phyloP scores from a whole-genome alignment of 2,797 vertebrate species.

The Xenentodon cancila region DNA sequence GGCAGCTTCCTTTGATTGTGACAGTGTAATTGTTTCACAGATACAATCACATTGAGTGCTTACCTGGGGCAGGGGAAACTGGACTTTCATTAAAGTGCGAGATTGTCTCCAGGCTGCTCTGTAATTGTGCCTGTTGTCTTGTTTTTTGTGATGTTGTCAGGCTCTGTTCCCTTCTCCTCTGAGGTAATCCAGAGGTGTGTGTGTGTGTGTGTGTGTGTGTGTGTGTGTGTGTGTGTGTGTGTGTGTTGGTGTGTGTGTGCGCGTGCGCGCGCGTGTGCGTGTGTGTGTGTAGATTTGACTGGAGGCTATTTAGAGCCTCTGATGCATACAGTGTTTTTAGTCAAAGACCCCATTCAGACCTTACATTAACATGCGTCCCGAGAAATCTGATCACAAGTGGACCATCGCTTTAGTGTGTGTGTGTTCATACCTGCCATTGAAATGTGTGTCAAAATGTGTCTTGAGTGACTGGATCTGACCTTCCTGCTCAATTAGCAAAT shows the following conservation, averaged over 20 bases:
- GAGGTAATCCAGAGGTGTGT: conserved; percentile 61
- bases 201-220: conserved; percentile 17
- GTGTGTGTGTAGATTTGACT: conserved; percentile 35
- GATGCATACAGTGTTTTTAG: conserved; percentile 36
- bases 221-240: conserved; percentile 1
- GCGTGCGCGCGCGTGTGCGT: conserved; percentile 26
- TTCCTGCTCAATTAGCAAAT: no score
- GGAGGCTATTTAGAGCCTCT: conserved; percentile 43
- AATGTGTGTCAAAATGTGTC: no score
- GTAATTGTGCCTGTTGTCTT: conserved; percentile 82
- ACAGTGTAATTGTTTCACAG: conserved; percentile 90
- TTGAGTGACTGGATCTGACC: no score
- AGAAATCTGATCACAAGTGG: no score
- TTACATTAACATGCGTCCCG: no score
- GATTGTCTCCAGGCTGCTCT: conserved; percentile 81
- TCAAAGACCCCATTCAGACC: no score
- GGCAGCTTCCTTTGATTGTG: conserved; percentile 89
- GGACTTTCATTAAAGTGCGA: conserved; percentile 87
- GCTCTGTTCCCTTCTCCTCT: conserved; percentile 51
- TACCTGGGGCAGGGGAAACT: conserved; percentile 86
- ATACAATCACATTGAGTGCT: conserved; percentile 84
- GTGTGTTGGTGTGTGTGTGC: no score
- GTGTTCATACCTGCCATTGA: no score
- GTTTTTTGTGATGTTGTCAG: conserved; percentile 74
- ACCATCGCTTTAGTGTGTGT: no score